These are phyloP conservation scores for Drosophila pegasa DNA, from an alignment of 2,888 invertebrate species.

Conservation along the genomic window DNA sequence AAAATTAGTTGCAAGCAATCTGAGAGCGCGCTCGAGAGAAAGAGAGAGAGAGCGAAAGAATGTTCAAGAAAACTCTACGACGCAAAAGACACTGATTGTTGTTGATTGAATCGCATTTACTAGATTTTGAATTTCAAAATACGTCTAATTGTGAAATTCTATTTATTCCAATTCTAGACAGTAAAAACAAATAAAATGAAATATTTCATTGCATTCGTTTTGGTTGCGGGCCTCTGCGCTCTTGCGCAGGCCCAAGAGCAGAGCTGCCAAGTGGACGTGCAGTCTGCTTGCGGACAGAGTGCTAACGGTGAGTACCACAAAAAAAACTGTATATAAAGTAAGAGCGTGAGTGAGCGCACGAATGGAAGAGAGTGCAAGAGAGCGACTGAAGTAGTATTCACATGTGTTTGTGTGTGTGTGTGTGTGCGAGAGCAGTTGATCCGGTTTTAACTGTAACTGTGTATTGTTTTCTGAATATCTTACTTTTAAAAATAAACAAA, in stretches of 20 bases:
- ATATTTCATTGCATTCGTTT: slow-evolving; percentile 86
- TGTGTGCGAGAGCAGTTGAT: slow-evolving; percentile 22
- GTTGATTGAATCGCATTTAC: slow-evolving; percentile 17
- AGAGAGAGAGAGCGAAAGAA: slow-evolving; percentile 29
- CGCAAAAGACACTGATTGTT: slow-evolving; percentile 46
- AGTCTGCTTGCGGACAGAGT: slow-evolving; percentile 35
- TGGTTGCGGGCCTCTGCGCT: slow-evolving; percentile 85
- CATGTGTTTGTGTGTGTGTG: slow-evolving; percentile 6
- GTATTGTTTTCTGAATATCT: slow-evolving; percentile 55
- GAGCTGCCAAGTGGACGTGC: slow-evolving; percentile 65
- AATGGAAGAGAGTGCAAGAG: slow-evolving; percentile 38
- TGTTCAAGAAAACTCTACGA: slow-evolving; percentile 64
- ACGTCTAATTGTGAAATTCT: slow-evolving; percentile 66
- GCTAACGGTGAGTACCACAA: slow-evolving; percentile 68
- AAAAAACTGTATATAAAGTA: slow-evolving; percentile 15
- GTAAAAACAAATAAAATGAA: slow-evolving; percentile 85
- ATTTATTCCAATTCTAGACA: slow-evolving; percentile 41
- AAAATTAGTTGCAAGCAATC: slow-evolving; percentile 6
- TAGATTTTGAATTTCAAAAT: slow-evolving; percentile 22
- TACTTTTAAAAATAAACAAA: slow-evolving; percentile 72
- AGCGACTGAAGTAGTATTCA: slow-evolving; percentile 10
- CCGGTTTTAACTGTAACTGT: slow-evolving; percentile 55
- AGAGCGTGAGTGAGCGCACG: slow-evolving; percentile 35
- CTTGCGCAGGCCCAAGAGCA: slow-evolving; percentile 83
- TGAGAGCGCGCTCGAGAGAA: not conserved